Base-by-base conservation (phyloP, 2,888 invertebrate genomes). In the Alloplasta piceator region DNA sequence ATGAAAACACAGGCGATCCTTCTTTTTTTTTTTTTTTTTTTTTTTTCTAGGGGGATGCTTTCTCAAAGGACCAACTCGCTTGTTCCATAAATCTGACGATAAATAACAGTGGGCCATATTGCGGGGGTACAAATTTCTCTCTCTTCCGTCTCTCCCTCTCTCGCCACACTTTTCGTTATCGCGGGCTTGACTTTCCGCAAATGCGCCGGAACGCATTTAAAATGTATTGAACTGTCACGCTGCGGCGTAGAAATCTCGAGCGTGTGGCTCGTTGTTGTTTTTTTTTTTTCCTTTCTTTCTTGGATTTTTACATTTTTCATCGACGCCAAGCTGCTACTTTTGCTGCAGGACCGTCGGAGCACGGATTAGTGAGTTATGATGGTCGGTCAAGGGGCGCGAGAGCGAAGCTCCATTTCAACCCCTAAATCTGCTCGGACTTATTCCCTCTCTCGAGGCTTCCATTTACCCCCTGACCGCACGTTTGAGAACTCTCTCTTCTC, bases 151-250 rank as follows among this genome's bases (percentile, higher is more conserved):
- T 83, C 84, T 46, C 64, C 63, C 48, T 58, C 70, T 9, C 36
- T 68, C 50, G 36, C 56, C 50, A n/a, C 67, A 64, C 55, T 73
- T 73, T 74, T 67, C 71, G 68, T 78, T 55, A 81, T 74, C 70
- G 55, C 60, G 58, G 36, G 70, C 72, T 56, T 58, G 60, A 64
- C 82, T 83, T 81, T 84, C 86, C 89, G 85, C 89, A 91, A 91
- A 92, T 91, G 89, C 91, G 89, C 88, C 89, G 90, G 88, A 91
- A 91, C 91, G 89, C 92, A 92, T 92, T 92, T 92, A 92, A 92
- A 92, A 92, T 92, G 92, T 92, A 92, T 92, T 91, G 91, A 91
- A 91, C 91, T 91, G 91, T 92, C 91, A 91, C 87, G 89, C 87
- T 26, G 26, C 83, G 79, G 85, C 83, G 87, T 86, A 89, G 88